Evolutionary conservation across 2,888 invertebrate species (phyloP), one percentile per base, ranked within the genome.

Genomic region (Drosophila atripex): DNA sequence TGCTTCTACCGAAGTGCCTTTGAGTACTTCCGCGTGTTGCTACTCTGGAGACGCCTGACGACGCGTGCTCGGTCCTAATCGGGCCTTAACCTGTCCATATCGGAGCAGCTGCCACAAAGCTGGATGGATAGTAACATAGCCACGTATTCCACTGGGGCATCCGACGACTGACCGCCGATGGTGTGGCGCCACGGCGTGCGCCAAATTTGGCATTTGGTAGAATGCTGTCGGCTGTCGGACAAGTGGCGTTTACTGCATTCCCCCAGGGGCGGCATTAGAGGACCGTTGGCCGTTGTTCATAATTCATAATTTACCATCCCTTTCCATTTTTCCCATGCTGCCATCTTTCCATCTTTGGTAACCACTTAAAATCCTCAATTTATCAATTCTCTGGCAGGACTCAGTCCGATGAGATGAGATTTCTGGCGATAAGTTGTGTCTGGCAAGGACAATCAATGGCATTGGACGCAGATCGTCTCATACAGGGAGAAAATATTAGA

Each of bases 61-160:
- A 84, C 88, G 86, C 82, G 82, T 88, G 82, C 88, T 80, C 71
- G 59, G 66, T 52, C 82, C 82, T 88, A 86, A 82, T 82, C 88
- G 75, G 88, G 87, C 78, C 73, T 80, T 80, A 82, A 77, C 87
- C 75, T 88, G 87, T 86, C 88, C 82, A 86, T 88, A 88, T 84
- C 57, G 88, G 72, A 63, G 59, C 84, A 87, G 77, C 71, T 79
- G 65, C 84, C 84, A 59, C 57, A 74, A 75, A 75, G 71, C 77
- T 75, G 78, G 82, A 71, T 21, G 78, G 82, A 68, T 12, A 12
- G 7, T n/a, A 35, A 35, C 18, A 54, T 30, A 23, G 65, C 39
- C 39, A 71, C 82, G 59, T 53, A 52, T 64, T 72, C 73, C 51
- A n/a, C 43, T 57, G 61, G 50, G 68, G 66, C 45, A 54, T 70